phyloP scores from a whole-genome alignment of 2,797 vertebrate species.

The Poecilia picta region DNA sequence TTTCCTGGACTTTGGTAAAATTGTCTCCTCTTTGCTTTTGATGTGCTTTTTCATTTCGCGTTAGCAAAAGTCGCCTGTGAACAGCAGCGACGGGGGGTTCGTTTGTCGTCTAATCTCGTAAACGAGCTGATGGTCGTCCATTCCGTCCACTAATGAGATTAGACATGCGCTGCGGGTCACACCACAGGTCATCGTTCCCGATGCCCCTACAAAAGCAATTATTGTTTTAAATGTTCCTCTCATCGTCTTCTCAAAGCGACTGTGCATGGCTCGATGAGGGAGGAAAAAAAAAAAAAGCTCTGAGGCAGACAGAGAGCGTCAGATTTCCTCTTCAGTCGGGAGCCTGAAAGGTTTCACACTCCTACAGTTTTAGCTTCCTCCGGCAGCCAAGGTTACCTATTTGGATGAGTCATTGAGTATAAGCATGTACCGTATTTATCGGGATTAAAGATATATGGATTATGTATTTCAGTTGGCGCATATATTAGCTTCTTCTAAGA shows the following conservation, averaged over 20 bases:
- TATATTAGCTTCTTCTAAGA: neutral
- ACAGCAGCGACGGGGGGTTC: constrained; percentile 62
- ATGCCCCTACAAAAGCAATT: constrained; percentile 77
- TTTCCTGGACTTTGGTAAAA: constrained; percentile 1
- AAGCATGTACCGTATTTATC: neutral
- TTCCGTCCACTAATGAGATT: constrained; percentile 83
- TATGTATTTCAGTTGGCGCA: neutral
- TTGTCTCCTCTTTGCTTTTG: constrained; percentile 1
- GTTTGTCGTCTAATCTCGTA: constrained; percentile 83
- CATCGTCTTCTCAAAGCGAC: constrained; percentile 41
- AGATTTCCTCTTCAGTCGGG: constrained; percentile 34
- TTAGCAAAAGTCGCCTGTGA: constrained; percentile 74
- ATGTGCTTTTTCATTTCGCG: constrained; percentile 41
- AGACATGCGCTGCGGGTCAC: constrained; percentile 80
- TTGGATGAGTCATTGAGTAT: constrained; percentile 11
- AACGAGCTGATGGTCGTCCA: constrained; percentile 81
- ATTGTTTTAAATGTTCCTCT: constrained; percentile 77
- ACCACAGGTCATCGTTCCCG: constrained; percentile 77
- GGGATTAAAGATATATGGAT: neutral
- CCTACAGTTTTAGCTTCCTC: constrained; percentile 45
- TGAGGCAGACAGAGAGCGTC: constrained; percentile 33
- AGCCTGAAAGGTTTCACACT: constrained; percentile 54
- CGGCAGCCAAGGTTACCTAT: constrained; percentile 23
- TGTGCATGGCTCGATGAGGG: constrained; percentile 29
- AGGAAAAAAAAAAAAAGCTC: constrained; percentile 22